Conservation (phyloP, 1,140 invertebrate species). For the Neodiprion pinetum region DNA sequence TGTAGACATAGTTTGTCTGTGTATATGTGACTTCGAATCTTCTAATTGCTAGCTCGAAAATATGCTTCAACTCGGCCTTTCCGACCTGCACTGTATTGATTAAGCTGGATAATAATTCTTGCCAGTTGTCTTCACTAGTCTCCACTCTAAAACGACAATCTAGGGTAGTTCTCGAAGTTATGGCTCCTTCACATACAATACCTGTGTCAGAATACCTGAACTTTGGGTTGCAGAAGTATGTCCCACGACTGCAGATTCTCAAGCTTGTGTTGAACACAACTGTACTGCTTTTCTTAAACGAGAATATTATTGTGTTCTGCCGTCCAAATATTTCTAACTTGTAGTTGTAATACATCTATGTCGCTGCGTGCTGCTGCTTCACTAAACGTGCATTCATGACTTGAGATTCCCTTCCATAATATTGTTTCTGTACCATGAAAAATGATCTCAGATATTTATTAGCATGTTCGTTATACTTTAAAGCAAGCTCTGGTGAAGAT, state of each 20-base stretch:
- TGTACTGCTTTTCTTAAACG: neutral
- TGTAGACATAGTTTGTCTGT: too few species aligned
- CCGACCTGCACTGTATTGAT: too few species aligned
- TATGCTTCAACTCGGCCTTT: too few species aligned
- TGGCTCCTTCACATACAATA: neutral
- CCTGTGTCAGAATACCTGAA: neutral
- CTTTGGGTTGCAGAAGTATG: neutral
- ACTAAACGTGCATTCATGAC: conserved; percentile 28
- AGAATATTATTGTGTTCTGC: neutral
- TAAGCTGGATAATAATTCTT: too few species aligned
- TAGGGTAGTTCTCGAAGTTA: neutral
- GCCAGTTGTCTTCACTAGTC: too few species aligned
- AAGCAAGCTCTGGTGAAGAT: neutral
- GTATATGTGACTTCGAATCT: too few species aligned
- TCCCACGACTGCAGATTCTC: conserved; percentile 1
- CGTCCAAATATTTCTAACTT: neutral
- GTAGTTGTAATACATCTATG: neutral
- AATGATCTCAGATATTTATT: neutral
- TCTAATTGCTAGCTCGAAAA: too few species aligned
- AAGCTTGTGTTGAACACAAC: neutral
- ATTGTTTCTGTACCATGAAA: neutral
- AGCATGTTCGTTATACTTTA: neutral
- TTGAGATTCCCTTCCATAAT: conserved; percentile 8
- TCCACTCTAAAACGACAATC: too few species aligned
- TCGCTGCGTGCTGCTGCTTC: conserved; percentile 16